phyloP scores from a whole-genome alignment of 2,797 vertebrate genomes.

The Nyctibius grandis region DNA sequence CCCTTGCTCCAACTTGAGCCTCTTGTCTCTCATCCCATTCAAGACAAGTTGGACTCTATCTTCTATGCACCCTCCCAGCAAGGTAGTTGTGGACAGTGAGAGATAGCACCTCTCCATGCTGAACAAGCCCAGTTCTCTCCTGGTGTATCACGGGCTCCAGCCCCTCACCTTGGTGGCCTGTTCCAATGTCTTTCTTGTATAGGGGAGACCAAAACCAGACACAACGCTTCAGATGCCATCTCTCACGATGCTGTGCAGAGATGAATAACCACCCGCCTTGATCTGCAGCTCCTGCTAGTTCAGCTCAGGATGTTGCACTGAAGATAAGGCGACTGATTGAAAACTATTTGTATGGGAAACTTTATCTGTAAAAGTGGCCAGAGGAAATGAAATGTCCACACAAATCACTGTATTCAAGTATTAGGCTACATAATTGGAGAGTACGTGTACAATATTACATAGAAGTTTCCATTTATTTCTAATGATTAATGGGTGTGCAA shows the following conservation, averaged over 20 bases:
- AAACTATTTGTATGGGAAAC: background rate
- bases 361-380: background rate
- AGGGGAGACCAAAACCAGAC: background rate
- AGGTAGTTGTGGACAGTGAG: background rate
- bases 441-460: slow-evolving; percentile 19
- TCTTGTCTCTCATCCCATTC: background rate
- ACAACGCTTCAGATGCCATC: background rate
- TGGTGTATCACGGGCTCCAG: background rate
- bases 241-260: background rate
- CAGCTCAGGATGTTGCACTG: background rate
- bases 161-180: background rate
- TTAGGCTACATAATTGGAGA: background rate
- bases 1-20: background rate
- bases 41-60: background rate
- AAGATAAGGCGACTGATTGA: background rate
- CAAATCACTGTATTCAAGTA: background rate
- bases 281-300: background rate
- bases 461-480: background rate
- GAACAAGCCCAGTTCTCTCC: background rate
- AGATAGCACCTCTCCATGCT: background rate
- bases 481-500: background rate
- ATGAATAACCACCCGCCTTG: background rate
- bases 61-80: background rate
- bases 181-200: background rate
- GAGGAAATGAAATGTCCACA: slow-evolving; percentile 31